These are phyloP conservation scores for Drosophila sucinea DNA, from an alignment of 1,140 invertebrate species.

Conservation along the genomic window DNA sequence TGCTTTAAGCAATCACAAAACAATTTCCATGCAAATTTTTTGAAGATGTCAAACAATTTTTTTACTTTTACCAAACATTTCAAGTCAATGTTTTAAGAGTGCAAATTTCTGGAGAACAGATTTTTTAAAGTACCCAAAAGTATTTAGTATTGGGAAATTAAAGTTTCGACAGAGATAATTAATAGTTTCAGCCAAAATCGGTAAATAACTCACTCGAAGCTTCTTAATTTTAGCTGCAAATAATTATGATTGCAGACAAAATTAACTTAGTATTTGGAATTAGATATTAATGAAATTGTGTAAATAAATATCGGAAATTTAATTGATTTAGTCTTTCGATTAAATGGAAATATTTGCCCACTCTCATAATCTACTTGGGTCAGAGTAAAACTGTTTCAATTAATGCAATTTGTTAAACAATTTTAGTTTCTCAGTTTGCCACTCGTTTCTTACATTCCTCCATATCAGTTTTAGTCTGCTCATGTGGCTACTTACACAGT, in stretches of 20 bases:
- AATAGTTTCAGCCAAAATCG: too few relatives aligned
- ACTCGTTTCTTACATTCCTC: conserved; percentile 14
- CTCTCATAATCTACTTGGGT: conserved; percentile 1
- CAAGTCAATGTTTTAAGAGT: too few relatives aligned
- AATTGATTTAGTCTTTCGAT: neutral
- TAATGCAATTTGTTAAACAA: conserved; percentile 15
- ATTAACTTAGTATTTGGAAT: too few relatives aligned
- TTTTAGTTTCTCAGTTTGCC: neutral
- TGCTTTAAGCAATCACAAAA: neutral
- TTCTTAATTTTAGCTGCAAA: too few relatives aligned
- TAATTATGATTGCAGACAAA: too few relatives aligned
- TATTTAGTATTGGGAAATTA: too few relatives aligned
- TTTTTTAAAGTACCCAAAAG: too few relatives aligned
- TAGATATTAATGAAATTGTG: neutral
- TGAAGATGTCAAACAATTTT: too few relatives aligned
- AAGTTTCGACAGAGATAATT: too few relatives aligned
- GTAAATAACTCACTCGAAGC: too few relatives aligned
- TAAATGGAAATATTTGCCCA: neutral
- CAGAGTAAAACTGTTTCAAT: conserved; percentile 2
- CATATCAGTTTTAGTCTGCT: neutral
- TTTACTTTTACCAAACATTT: too few relatives aligned
- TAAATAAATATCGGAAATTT: neutral
- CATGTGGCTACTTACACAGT: conserved; percentile 60
- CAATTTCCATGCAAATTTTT: neutral
- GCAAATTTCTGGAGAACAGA: too few relatives aligned